phyloP scores from a whole-genome alignment of 2,113 vertebrate genomes.

The Poecile atricapillus region DNA sequence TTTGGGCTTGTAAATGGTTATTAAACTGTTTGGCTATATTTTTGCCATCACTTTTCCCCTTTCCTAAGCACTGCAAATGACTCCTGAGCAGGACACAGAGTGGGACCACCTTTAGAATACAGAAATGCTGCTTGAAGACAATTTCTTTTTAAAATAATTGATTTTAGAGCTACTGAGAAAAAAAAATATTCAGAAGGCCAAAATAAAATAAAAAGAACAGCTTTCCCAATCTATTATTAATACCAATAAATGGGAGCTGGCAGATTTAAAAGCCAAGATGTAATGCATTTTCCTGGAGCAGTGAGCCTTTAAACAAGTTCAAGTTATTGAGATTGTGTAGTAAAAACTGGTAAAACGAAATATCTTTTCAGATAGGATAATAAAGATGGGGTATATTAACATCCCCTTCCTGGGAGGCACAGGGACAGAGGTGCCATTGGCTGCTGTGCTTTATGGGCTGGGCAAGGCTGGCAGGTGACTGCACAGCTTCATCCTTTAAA shows the following conservation, averaged over 20 bases:
- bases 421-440: background rate
- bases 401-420: background rate
- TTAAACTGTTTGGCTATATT: background rate
- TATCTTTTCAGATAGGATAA: slow-evolving; percentile 55
- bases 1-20: background rate
- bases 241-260: slow-evolving; percentile 50
- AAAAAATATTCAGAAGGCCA: slow-evolving; percentile 32
- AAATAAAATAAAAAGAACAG: slow-evolving; percentile 64
- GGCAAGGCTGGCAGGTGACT: background rate
- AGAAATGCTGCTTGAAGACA: background rate
- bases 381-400: slow-evolving; percentile 31
- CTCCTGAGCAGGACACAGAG: background rate
- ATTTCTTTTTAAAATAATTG: slow-evolving; percentile 46
- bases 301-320: slow-evolving; percentile 64
- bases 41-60: background rate
- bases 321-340: slow-evolving; percentile 56
- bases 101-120: slow-evolving; percentile 13
- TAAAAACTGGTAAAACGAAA: slow-evolving; percentile 57
- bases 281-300: slow-evolving; percentile 48
- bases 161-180: slow-evolving; percentile 42
- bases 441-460: slow-evolving; percentile 4
- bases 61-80: background rate
- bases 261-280: slow-evolving; percentile 27
- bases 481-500: background rate
- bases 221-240: slow-evolving; percentile 71